Conservation (phyloP, 2,888 invertebrate species). For the Onchidella celtica region DNA sequence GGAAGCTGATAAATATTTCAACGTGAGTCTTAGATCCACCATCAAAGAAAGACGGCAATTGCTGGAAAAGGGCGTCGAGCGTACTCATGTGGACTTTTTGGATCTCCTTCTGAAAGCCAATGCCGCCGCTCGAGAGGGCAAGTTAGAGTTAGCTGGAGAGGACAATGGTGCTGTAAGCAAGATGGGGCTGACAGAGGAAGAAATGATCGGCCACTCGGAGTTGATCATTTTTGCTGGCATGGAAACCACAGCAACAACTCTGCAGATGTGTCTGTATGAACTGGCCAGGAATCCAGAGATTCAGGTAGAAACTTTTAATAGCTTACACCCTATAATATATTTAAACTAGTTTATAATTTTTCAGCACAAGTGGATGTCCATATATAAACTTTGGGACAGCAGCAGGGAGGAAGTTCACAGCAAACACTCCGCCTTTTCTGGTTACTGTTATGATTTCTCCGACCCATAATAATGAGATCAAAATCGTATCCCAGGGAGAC, state of each 20-base stretch:
- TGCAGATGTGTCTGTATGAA: conserved; percentile 35
- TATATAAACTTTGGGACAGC: no score
- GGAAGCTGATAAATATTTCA: conserved; percentile 28
- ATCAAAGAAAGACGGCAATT: conserved; percentile 1
- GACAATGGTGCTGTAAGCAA: not conserved
- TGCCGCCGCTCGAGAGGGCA: not conserved
- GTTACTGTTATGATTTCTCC: no score
- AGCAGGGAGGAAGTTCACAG: no score
- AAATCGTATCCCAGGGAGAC: no score
- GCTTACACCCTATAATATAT: no score
- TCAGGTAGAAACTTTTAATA: conserved; percentile 33
- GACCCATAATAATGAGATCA: no score
- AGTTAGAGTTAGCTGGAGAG: not conserved
- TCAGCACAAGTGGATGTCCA: no score
- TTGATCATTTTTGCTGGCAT: conserved; percentile 38
- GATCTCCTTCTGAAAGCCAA: conserved; percentile 35
- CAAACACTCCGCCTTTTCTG: no score
- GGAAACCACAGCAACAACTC: conserved; percentile 37
- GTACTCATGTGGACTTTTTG: conserved; percentile 7
- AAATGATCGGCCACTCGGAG: conserved; percentile 33
- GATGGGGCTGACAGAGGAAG: conserved; percentile 25
- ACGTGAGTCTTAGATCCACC: not conserved
- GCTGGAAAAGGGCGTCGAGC: not conserved
- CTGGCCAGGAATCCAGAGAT: conserved; percentile 33
- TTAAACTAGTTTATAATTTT: no score